Evolutionary conservation across 1,140 invertebrate species (phyloP), one percentile per base, ranked within the genome.

Genomic region (Linepithema humile): DNA sequence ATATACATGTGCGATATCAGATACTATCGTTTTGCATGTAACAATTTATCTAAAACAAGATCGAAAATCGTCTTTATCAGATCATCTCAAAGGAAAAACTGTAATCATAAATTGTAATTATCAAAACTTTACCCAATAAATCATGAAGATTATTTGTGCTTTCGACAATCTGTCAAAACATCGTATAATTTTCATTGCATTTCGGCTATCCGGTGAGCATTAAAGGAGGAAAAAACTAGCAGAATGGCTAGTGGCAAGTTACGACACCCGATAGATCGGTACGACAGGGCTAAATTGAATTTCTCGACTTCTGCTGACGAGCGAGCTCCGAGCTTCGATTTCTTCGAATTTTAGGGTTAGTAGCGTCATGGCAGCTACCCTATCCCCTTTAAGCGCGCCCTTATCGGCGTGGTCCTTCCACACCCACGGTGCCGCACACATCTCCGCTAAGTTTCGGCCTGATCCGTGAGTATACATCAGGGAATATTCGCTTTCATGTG

Each of bases 341-440:
- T 70, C 35, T 80, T 50, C 9, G 23, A 23, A 20, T 26, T 69
- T 69, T 69, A 50, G 43, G 62, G 64, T 78, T 10, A 77, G 40
- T 77, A 26, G 17, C 48, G 15, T 45, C 48, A n/a, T 12, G n/a
- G 45, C 23, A 35, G n/a, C n/a, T 35, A 20, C 3, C 12, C 50
- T 43, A 80, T 80, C 48, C 35, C 50, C 75, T 80, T 80, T 80
- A 80, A 78, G 9, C 35, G 26, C 38, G 4, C 48, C 26, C 48
- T 69, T 48, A 20, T 55, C 50, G 26, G 26, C 26, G 10, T 29
- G 17, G 35, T 2, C 17, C 12, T 69, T 29, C 29, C 17, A 65
- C 32, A 55, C 32, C 53, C 35, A 23, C 35, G 17, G 5, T 32
- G 26, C 6, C 26, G 26, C 40, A 53, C 43, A 55, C 45, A 17